Percentiles rank a stretch among this genome's conserved stretches.
Evolutionary conservation across 2,797 vertebrate genomes (phyloP).

Genomic region (Corythornis leucogaster): DNA sequence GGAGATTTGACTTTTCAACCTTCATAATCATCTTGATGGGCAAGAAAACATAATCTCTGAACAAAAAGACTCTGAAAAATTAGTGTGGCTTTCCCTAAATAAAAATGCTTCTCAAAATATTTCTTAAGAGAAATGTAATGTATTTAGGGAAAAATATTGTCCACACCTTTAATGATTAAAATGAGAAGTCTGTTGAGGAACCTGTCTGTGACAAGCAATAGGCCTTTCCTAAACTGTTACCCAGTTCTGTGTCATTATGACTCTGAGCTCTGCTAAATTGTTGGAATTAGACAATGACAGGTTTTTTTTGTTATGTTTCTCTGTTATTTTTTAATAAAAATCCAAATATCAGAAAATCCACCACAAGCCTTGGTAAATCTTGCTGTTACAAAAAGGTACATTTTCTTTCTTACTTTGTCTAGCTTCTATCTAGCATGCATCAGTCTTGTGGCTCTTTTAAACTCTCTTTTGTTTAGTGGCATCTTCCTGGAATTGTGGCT

Average conservation of each 20-base stretch:
- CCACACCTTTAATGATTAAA: not conserved
- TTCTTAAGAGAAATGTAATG: not conserved
- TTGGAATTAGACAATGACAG: not conserved
- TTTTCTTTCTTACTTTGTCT: not conserved
- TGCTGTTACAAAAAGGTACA: not conserved
- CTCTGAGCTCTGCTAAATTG: not conserved
- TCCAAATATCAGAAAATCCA: not conserved
- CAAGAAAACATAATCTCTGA: not conserved
- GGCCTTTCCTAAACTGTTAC: not conserved
- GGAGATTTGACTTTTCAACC: not conserved
- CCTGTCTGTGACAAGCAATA: not conserved
- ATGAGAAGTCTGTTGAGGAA: not conserved
- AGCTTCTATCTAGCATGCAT: not conserved
- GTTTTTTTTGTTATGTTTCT: not conserved
- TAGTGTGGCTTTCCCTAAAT: not conserved
- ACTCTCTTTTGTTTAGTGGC: not conserved
- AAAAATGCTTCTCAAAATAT: not conserved
- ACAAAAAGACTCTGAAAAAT: not conserved
- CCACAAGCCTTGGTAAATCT: not conserved
- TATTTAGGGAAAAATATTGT: not conserved
- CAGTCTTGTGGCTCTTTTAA: not conserved
- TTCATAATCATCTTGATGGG: not conserved
- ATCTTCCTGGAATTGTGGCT: not conserved
- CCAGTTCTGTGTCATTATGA: not conserved
- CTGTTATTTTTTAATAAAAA: not conserved